Evolutionary conservation across 2,797 vertebrate genomes (phyloP).

Genomic region (Siniperca scherzeri): DNA sequence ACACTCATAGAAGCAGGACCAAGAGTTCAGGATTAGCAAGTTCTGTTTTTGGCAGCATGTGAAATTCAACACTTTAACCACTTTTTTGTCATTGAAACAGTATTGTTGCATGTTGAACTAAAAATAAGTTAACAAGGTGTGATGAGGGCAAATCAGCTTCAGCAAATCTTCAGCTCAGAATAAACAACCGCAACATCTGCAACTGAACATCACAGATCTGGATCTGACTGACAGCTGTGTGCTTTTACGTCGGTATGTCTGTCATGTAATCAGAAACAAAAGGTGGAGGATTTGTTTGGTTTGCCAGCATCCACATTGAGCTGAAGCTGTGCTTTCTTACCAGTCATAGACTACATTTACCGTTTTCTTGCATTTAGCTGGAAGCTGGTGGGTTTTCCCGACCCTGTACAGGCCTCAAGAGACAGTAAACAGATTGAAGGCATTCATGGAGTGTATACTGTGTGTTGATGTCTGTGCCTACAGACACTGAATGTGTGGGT

Average conservation of each 20-base stretch:
- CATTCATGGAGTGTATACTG: neutral
- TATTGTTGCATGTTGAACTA: neutral
- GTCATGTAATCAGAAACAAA: neutral
- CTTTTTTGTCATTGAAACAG: neutral
- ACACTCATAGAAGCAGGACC: neutral
- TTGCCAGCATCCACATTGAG: neutral
- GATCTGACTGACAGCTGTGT: neutral
- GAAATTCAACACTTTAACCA: neutral
- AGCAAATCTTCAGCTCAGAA: neutral
- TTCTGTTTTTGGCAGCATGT: neutral
- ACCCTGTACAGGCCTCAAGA: conserved; percentile 26
- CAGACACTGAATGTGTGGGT: conserved; percentile 9
- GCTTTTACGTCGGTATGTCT: too few relatives aligned
- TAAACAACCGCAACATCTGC: neutral
- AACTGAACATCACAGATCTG: neutral
- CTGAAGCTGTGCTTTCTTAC: neutral
- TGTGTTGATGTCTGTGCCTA: neutral
- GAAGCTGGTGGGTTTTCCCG: neutral
- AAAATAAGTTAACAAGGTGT: neutral
- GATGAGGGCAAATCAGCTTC: too few relatives aligned
- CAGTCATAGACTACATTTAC: neutral
- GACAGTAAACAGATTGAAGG: conserved; percentile 7
- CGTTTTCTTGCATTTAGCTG: neutral
- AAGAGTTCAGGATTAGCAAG: too few relatives aligned
- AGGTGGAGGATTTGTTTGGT: conserved; percentile 2